Conservation (phyloP, 2,888 invertebrate species). For the Lithophane semibrunnea region DNA sequence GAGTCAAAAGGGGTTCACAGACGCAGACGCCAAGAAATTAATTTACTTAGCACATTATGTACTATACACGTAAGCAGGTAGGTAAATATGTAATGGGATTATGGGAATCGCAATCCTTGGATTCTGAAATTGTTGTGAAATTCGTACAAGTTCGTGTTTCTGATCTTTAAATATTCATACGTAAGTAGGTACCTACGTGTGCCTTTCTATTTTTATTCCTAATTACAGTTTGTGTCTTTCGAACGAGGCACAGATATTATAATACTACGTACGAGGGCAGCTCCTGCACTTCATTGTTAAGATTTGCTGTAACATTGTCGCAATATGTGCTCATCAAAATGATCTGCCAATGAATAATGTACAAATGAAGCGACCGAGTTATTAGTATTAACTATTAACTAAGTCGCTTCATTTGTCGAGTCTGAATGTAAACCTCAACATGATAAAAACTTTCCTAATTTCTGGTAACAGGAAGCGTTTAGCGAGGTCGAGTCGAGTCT, state of each 20-base stretch:
- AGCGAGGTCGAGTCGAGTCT: conserved; percentile 47
- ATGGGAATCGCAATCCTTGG: conserved; percentile 26
- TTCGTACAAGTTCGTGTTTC: conserved; percentile 22
- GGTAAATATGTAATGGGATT: conserved; percentile 35
- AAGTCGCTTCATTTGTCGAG: conserved; percentile 18
- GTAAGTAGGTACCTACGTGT: not conserved
- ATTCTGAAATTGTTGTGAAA: conserved; percentile 22
- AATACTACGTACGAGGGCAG: too few species aligned
- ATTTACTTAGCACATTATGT: conserved; percentile 41
- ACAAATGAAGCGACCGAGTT: conserved; percentile 18
- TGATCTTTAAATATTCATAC: conserved; percentile 23
- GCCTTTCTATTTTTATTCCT: conserved; percentile 5
- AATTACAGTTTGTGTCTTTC: conserved; percentile 12
- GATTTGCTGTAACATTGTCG: not conserved
- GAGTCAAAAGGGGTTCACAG: conserved; percentile 39
- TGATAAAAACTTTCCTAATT: conserved; percentile 64
- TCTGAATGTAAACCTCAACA: conserved; percentile 58
- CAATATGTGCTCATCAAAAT: not conserved
- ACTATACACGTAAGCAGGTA: conserved; percentile 28
- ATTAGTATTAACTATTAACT: not conserved
- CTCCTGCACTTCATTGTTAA: not conserved
- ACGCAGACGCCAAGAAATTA: conserved; percentile 35
- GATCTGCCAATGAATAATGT: conserved; percentile 2
- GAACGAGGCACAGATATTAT: too few species aligned
- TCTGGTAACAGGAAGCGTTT: conserved; percentile 61